phyloP scores from a whole-genome alignment of 2,113 vertebrate species.

The Channa maculata region DNA sequence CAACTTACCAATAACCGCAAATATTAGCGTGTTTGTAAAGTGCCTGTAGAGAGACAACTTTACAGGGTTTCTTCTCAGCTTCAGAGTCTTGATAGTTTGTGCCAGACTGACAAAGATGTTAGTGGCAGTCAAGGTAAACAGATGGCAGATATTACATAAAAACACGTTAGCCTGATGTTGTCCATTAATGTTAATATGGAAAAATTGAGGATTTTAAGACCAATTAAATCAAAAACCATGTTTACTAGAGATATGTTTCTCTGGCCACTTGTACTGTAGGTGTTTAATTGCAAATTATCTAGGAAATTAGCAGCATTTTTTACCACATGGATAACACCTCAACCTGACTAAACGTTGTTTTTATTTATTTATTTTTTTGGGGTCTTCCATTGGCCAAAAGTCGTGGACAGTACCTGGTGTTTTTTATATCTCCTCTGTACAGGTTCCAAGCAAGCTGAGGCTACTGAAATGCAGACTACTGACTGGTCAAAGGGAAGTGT shows the following conservation, averaged over 20 bases:
- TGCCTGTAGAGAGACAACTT: constrained; percentile 92
- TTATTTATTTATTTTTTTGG: too few species aligned
- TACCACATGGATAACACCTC: too few species aligned
- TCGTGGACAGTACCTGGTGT: too few species aligned
- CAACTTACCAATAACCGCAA: constrained; percentile 89
- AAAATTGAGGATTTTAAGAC: not conserved
- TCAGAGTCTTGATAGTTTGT: constrained; percentile 92
- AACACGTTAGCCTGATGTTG: not conserved
- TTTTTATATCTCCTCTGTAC: too few species aligned
- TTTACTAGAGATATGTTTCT: not conserved
- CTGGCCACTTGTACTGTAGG: not conserved
- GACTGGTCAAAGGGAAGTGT: too few species aligned
- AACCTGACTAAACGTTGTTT: too few species aligned
- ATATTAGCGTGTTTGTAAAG: constrained; percentile 91
- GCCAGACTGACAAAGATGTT: constrained; percentile 92
- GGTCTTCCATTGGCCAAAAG: too few species aligned
- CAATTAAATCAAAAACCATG: constrained; percentile 24
- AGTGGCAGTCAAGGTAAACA: constrained; percentile 78
- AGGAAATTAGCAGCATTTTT: not conserved
- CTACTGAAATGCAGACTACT: too few species aligned
- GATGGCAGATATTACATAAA: not conserved
- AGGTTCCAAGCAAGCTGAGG: too few species aligned
- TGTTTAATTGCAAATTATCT: not conserved
- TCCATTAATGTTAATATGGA: too few species aligned
- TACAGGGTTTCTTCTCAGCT: constrained; percentile 89